Percentiles rank a stretch among this genome's conserved stretches.
These are phyloP conservation scores for Pseudoatta argentina DNA, from an alignment of 1,140 invertebrate genomes.

Conservation along the genomic window DNA sequence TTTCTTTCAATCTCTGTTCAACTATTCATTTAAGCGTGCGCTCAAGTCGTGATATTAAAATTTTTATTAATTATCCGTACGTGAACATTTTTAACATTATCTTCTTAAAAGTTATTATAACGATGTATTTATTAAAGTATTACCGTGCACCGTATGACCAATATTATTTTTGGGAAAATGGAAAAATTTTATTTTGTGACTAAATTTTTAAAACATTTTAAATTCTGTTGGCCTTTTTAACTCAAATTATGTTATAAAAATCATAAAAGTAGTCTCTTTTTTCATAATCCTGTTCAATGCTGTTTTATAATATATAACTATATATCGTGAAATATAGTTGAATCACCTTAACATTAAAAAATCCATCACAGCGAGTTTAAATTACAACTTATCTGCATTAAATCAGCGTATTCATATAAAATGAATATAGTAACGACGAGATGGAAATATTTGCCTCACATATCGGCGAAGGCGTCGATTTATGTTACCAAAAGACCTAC, in stretches of 20 bases:
- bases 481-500: constrained; percentile 50
- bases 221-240: neutral
- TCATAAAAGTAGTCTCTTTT: neutral
- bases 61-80: neutral
- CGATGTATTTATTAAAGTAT: neutral
- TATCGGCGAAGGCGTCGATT: constrained; percentile 43
- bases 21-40: neutral
- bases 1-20: constrained; percentile 15
- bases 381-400: neutral
- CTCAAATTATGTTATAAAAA: neutral
- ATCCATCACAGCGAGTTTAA: neutral
- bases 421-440: constrained; percentile 25
- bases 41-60: neutral
- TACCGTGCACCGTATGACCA: neutral
- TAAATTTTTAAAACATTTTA: neutral
- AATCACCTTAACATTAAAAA: neutral
- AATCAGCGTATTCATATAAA: constrained; percentile 36
- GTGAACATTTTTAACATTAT: constrained; percentile 4
- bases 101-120: constrained; percentile 1
- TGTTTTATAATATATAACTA: neutral
- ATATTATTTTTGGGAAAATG: neutral
- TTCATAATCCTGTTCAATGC: neutral
- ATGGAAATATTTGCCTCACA: constrained; percentile 54
- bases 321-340: neutral
- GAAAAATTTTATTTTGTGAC: constrained; percentile 5